Percentiles rank a stretch among this genome's conserved stretches.
phyloP scores from a whole-genome alignment of 1,140 invertebrate genomes.

The Nylanderia fulva region DNA sequence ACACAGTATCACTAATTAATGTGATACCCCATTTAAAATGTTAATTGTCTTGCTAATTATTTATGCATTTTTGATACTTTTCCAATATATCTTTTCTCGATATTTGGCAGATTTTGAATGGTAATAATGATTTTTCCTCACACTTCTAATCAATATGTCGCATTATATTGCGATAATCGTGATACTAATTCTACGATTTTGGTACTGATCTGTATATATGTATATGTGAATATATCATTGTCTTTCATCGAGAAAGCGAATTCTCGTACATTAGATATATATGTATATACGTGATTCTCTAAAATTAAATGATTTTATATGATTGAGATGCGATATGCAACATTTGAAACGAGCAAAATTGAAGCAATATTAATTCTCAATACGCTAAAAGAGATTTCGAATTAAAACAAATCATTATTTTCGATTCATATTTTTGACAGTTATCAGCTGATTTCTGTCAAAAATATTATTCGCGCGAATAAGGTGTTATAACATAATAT shows the following conservation, averaged over 20 bases:
- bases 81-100: conserved; percentile 7
- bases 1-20: not conserved
- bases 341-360: conserved; percentile 30
- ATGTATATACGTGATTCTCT: conserved; percentile 20
- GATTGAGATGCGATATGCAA: too few relatives aligned
- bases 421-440: too few relatives aligned
- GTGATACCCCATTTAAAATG: conserved; percentile 15
- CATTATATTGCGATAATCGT: not conserved
- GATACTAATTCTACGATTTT: conserved; percentile 7
- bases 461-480: too few relatives aligned
- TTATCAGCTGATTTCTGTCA: too few relatives aligned
- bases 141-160: conserved; percentile 26
- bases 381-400: not conserved
- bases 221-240: conserved; percentile 30
- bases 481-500: too few relatives aligned
- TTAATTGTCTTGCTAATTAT: conserved; percentile 23
- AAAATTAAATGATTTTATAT: conserved; percentile 20
- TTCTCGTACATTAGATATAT: not conserved
- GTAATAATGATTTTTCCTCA: not conserved
- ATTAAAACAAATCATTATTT: too few relatives aligned
- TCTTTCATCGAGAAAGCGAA: not conserved
- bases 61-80: not conserved
- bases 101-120: conserved; percentile 26
- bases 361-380: not conserved
- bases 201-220: not conserved